Evolutionary conservation across 2,797 vertebrate genomes (phyloP), one percentile per base, ranked within the genome.

Genomic region (Lepus townsendii): DNA sequence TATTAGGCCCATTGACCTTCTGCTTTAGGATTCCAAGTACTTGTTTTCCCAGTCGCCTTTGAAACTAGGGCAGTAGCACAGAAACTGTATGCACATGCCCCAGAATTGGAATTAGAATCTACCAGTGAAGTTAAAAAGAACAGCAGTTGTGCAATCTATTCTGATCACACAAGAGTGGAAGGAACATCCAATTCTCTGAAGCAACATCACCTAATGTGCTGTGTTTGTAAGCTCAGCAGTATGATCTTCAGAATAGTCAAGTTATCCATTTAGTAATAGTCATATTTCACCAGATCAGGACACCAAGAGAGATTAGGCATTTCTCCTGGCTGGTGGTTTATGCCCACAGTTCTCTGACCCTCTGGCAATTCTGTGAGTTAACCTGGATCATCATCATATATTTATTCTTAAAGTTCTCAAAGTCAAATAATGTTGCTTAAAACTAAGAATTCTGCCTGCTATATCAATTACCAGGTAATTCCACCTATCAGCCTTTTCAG

Each of bases 101-200:
- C 60, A 94, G 60, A 88, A 88, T 94, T 93, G 20, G 20, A 96
- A 96, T 85, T 84, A 57, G 11, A 95, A 85, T 42, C 35, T 91
- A 26, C 38, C 65, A 83, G 54, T 60, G n/a, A 91, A 71, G 16
- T 54, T 12, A 52, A 90, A 94, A 94, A 89, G 3, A 42, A 75
- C 27, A 7, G 69, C 22, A 93, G 88, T 26, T 93, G 66, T 11
- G 65, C n/a, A 73, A 85, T 97, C 27, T 85, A 82, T 94, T 97
- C 57, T 94, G 14, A 52, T 88, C 42, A 91, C 65, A 92, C 57
- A 92, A 63, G 95, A 92, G 57, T 69, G 57, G 79, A 92, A 90
- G 47, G 3, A 82, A 38, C 16, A 63, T 84, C 54, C 1, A 5
- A 16, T 88, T 96, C 82, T 57, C 62, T 90, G 54, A 94, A 88